Evolutionary conservation across 2,797 vertebrate genomes (phyloP).

Genomic region (Lithobates pipiens): DNA sequence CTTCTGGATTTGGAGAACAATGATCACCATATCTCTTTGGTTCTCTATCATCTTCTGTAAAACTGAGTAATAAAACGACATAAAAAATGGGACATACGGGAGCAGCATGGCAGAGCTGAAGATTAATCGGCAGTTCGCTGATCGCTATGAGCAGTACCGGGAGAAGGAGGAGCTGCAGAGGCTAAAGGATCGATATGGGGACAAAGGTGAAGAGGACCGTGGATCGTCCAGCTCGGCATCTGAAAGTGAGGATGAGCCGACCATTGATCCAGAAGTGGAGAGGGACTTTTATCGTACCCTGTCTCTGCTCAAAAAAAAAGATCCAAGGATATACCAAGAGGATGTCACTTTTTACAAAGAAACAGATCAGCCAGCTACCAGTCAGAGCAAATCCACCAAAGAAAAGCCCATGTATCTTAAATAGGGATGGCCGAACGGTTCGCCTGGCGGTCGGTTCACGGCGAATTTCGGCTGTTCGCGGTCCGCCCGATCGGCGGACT

Average conservation of each 20-base stretch:
- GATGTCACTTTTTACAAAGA: constrained; percentile 81
- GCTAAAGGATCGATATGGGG: constrained; percentile 87
- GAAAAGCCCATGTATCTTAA: constrained; percentile 86
- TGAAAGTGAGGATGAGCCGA: constrained; percentile 78
- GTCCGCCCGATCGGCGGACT: no score
- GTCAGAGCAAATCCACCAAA: constrained; percentile 60
- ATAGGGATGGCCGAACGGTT: no score
- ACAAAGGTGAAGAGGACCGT: constrained; percentile 66
- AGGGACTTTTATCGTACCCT: constrained; percentile 88
- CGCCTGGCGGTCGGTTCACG: no score
- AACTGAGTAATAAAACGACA: no score
- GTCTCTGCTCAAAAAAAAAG: constrained; percentile 89
- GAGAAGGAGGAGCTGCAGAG: constrained; percentile 90
- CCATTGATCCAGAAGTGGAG: constrained; percentile 83
- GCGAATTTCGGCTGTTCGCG: no score
- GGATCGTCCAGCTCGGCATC: constrained; percentile 80
- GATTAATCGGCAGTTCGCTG: constrained; percentile 86
- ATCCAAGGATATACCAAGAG: constrained; percentile 87
- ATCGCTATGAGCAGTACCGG: constrained; percentile 85
- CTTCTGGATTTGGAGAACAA: no score
- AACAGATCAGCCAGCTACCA: constrained; percentile 23
- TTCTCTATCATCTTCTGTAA: no score
- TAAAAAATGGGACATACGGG: no score
- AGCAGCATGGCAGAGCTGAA: constrained; percentile 69
- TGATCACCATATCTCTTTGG: no score